Conservation (phyloP, 1,140 invertebrate genomes). For the Zophobas morio region DNA sequence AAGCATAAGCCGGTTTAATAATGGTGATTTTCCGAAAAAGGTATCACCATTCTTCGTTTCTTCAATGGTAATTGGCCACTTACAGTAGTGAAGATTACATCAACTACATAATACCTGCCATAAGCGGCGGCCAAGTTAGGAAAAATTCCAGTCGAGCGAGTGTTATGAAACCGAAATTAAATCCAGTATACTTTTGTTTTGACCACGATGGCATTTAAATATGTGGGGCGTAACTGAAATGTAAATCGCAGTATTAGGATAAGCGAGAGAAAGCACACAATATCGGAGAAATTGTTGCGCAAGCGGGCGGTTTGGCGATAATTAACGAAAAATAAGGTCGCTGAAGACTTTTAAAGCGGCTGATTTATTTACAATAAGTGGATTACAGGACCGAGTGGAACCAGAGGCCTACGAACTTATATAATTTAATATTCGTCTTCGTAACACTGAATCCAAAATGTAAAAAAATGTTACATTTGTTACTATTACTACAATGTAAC, state of each 20-base stretch:
- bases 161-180: slow-evolving; percentile 31
- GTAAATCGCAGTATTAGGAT: slow-evolving; percentile 29
- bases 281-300: slow-evolving; percentile 28
- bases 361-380: no score
- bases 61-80: slow-evolving; percentile 19
- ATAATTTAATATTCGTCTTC: no score
- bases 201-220: slow-evolving; percentile 32
- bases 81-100: slow-evolving; percentile 20
- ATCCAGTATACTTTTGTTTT: slow-evolving; percentile 23
- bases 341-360: neutral
- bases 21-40: slow-evolving; percentile 28
- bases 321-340: neutral
- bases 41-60: neutral
- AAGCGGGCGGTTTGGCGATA: neutral
- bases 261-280: slow-evolving; percentile 30
- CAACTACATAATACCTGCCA: slow-evolving; percentile 19
- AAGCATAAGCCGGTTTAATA: neutral
- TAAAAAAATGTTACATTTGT: no score
- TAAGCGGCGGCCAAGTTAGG: slow-evolving; percentile 12
- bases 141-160: slow-evolving; percentile 31
- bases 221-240: slow-evolving; percentile 26
- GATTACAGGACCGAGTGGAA: no score
- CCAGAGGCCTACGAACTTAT: no score
- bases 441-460: no score
- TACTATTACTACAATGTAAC: no score